Evolutionary conservation across 2,797 vertebrate genomes (phyloP).

Genomic region (Pangasius macronema): DNA sequence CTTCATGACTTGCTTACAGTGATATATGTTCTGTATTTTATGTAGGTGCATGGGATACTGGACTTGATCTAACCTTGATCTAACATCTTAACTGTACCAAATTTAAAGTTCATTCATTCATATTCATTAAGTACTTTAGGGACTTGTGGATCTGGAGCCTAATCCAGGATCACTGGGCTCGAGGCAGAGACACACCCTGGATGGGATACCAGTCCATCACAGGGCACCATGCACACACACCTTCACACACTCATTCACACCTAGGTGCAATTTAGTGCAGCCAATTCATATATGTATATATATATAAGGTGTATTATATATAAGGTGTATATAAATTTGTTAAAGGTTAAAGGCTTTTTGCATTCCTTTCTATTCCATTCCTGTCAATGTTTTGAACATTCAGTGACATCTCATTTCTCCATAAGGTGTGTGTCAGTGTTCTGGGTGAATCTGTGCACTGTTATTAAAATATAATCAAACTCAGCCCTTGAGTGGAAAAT

Average conservation of each 20-base stretch:
- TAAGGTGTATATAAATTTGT: neutral
- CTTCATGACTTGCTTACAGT: neutral
- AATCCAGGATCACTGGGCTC: neutral
- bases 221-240: no score
- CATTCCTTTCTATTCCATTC: neutral
- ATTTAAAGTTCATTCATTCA: neutral
- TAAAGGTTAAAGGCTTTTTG: neutral
- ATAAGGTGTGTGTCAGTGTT: neutral
- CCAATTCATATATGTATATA: neutral
- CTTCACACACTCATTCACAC: neutral
- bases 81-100: neutral
- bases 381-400: neutral
- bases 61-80: neutral
- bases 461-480: slow-evolving; percentile 98
- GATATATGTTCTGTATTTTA: neutral
- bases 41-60: no score
- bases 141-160: neutral
- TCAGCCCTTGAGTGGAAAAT: slow-evolving; percentile 95
- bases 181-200: neutral
- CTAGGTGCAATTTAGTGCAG: no score
- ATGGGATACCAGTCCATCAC: neutral
- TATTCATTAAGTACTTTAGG: neutral
- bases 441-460: slow-evolving; percentile 64
- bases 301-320: no score
- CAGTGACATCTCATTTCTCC: neutral